These are phyloP conservation scores for Polypterus senegalus DNA, from an alignment of 2,113 vertebrate genomes.

Conservation along the genomic window DNA sequence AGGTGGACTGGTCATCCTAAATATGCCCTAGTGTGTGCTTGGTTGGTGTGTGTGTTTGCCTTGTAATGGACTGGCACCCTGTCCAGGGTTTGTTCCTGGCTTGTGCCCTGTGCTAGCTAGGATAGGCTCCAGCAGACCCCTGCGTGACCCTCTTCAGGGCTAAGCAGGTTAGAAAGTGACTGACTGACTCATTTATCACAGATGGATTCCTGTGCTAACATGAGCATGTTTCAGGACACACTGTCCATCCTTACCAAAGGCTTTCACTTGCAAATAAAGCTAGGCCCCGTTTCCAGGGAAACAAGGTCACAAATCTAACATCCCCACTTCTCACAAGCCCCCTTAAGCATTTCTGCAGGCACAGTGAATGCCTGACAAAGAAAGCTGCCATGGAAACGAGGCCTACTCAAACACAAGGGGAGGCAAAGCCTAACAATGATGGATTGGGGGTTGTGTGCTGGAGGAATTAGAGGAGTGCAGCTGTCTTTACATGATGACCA, in stretches of 20 bases:
- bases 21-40: no score
- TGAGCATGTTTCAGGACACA: conserved; percentile 43
- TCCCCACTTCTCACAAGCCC: neutral
- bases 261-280: conserved; percentile 50
- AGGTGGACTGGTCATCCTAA: no score
- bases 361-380: conserved; percentile 23
- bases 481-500: conserved; percentile 20
- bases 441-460: neutral
- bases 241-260: conserved; percentile 3
- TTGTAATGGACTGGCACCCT: no score
- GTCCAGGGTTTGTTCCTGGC: no score
- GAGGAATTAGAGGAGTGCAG: neutral
- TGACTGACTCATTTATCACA: no score
- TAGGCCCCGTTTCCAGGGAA: conserved; percentile 22
- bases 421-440: conserved; percentile 38
- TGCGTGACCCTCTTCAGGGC: no score
- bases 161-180: no score
- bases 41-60: no score
- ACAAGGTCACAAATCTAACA: conserved; percentile 9
- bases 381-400: conserved; percentile 56
- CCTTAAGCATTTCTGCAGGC: neutral
- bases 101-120: no score
- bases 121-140: no score
- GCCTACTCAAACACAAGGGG: conserved; percentile 33
- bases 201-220: conserved; percentile 14